Percentiles rank a stretch among this genome's conserved stretches.
Conservation (phyloP, 1,140 invertebrate species). For the Pseudomyrmex gracilis region DNA sequence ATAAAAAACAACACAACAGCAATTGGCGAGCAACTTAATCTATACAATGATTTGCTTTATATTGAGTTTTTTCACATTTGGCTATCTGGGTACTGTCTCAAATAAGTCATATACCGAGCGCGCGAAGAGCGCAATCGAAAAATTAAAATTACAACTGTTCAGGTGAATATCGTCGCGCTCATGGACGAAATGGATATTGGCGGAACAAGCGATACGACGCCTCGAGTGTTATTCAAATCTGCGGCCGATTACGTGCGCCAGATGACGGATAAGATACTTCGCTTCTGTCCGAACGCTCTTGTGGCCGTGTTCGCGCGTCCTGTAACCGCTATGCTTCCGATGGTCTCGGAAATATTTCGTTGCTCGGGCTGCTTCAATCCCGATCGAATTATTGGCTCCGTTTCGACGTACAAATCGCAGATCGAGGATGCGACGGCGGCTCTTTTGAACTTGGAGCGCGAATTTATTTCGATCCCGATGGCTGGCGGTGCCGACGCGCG, state of each 20-base stretch:
- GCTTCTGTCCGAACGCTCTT: constrained; percentile 74
- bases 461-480: constrained; percentile 75
- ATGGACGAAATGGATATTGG: constrained; percentile 78
- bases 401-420: constrained; percentile 74
- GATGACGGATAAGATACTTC: constrained; percentile 73
- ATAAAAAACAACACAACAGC: too few relatives aligned
- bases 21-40: too few relatives aligned
- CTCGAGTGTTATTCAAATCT: constrained; percentile 69
- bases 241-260: constrained; percentile 71
- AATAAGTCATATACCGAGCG: too few relatives aligned
- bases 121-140: background rate
- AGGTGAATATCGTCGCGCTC: constrained; percentile 79
- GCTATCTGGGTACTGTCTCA: too few relatives aligned
- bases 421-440: constrained; percentile 75
- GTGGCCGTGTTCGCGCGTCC: constrained; percentile 78
- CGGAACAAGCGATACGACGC: constrained; percentile 25
- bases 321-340: constrained; percentile 77
- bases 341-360: constrained; percentile 79
- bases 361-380: constrained; percentile 73
- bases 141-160: constrained; percentile 30
- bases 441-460: constrained; percentile 76
- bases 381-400: constrained; percentile 78
- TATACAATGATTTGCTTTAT: too few relatives aligned
- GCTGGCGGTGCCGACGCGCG: constrained; percentile 79
- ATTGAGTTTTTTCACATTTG: too few relatives aligned